Evolutionary conservation across 2,113 vertebrate species (phyloP).

Genomic region (Pollimyrus isidori): DNA sequence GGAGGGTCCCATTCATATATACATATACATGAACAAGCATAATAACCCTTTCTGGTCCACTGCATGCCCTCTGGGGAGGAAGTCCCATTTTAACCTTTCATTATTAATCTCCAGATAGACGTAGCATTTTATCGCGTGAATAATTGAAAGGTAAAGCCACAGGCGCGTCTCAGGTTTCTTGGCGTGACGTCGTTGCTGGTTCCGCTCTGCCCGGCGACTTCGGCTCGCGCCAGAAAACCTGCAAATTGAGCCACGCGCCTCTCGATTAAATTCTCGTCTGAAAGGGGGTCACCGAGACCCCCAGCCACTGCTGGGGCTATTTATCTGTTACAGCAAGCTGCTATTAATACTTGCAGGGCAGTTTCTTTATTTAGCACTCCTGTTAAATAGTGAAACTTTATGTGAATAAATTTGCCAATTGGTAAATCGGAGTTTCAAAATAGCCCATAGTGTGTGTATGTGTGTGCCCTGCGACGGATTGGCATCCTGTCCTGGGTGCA

Average conservation of each 20-base stretch:
- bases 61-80: background rate
- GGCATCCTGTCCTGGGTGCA: background rate
- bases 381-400: background rate
- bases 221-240: background rate
- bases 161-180: background rate
- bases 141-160: conserved; percentile 49
- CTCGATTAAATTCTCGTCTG: background rate
- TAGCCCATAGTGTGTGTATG: background rate
- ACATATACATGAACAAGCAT: background rate
- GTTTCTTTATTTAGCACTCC: background rate
- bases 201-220: background rate
- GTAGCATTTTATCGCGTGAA: conserved; percentile 61
- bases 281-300: background rate
- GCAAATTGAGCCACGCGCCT: background rate
- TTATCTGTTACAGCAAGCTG: background rate
- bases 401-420: background rate
- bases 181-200: background rate
- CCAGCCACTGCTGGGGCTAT: background rate
- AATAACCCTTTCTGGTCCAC: background rate
- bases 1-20: background rate
- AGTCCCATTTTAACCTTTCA: conserved; percentile 46
- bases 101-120: conserved; percentile 57
- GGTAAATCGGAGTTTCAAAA: background rate
- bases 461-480: background rate
- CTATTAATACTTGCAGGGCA: background rate